Evolutionary conservation across 2,113 vertebrate species (phyloP).

Genomic region (Gopherus flavomarginatus): DNA sequence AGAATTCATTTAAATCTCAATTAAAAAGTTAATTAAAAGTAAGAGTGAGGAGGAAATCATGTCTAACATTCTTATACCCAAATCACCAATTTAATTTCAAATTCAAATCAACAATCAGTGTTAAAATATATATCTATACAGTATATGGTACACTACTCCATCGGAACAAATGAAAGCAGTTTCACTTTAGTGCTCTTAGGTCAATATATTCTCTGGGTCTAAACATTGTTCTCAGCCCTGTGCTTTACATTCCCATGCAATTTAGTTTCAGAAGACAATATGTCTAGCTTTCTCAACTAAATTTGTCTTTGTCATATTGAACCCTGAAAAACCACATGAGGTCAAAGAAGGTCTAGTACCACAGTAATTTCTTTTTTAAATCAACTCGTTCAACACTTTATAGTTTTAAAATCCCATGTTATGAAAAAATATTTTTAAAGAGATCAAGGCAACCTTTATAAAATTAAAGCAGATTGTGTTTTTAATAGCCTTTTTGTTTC

Average conservation of each 20-base stretch:
- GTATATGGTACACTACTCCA: not conserved
- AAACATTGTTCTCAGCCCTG: not conserved
- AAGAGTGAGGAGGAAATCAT: constrained; percentile 81
- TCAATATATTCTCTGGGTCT: not conserved
- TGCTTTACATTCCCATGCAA: not conserved
- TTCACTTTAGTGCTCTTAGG: not conserved
- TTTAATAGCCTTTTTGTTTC: constrained; percentile 11
- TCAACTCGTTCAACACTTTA: not conserved
- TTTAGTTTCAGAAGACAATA: not conserved
- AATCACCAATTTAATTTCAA: constrained; percentile 79
- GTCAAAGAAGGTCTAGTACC: not conserved
- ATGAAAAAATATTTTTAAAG: accelerated
- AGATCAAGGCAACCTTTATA: not conserved
- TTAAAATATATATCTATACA: not conserved
- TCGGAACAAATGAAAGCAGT: not conserved
- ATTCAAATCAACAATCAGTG: constrained; percentile 68
- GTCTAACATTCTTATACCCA: constrained; percentile 81
- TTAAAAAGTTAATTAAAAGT: constrained; percentile 87
- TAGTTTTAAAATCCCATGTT: accelerated
- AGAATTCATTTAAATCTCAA: constrained; percentile 86
- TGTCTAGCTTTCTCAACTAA: not conserved
- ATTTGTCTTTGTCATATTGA: constrained; percentile 38
- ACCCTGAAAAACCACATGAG: not conserved
- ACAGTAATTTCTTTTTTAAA: not conserved
- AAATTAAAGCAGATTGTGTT: not conserved